Conservation (phyloP, 2,797 vertebrate species). For the Pseudochirops corinnae region DNA sequence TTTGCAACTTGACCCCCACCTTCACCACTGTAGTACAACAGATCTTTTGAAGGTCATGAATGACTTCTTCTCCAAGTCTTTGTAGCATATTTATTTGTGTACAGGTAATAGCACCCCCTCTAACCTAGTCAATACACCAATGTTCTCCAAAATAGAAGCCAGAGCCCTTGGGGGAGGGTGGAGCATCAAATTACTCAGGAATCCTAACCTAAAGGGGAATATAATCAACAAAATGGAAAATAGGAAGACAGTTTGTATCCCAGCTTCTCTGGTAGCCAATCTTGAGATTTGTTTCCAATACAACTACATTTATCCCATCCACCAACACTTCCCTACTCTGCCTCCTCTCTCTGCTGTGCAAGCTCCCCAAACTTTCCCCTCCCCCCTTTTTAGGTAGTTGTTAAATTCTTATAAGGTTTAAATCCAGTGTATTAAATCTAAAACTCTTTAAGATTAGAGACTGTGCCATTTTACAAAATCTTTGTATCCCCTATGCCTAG, state of each 20-base stretch:
- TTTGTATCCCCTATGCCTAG: neutral
- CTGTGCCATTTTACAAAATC: neutral
- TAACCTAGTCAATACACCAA: neutral
- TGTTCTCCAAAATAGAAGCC: neutral
- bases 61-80: neutral
- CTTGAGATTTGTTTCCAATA: neutral
- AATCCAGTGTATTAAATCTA: neutral
- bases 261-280: neutral
- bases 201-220: neutral
- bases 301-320: neutral
- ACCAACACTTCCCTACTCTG: neutral
- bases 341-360: neutral
- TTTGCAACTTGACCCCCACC: neutral
- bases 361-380: neutral
- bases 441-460: neutral
- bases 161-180: neutral
- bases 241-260: neutral
- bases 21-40: neutral
- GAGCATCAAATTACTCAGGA: neutral
- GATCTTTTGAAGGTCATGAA: neutral
- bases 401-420: neutral
- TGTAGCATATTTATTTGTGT: neutral
- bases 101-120: neutral
- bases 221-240: neutral
- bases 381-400: neutral